phyloP scores from a whole-genome alignment of 2,113 vertebrate species.

The Calypte anna region DNA sequence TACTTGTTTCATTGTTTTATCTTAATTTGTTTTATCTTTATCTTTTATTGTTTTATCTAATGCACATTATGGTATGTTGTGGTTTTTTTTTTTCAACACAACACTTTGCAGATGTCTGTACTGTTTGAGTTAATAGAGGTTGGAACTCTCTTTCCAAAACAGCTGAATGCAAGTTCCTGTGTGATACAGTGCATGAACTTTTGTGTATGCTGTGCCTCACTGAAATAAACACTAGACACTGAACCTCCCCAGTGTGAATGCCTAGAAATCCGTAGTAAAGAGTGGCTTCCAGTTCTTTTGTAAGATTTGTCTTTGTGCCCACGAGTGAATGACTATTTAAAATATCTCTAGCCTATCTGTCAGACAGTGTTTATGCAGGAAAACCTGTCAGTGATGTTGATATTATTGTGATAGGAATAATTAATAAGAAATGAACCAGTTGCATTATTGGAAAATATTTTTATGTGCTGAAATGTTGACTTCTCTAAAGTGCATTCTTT shows the following conservation, averaged over 20 bases:
- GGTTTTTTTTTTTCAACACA: neutral
- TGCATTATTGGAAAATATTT: neutral
- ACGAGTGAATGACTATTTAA: neutral
- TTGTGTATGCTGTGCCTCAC: neutral
- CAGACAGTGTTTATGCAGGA: neutral
- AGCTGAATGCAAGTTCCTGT: neutral
- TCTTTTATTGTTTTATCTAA: neutral
- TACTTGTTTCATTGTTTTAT: neutral
- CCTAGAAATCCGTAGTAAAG: neutral
- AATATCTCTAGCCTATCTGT: neutral
- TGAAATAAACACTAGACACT: neutral
- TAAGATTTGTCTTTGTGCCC: neutral
- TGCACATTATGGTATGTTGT: fast-evolving
- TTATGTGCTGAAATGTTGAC: neutral
- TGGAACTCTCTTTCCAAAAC: neutral
- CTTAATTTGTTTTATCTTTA: neutral
- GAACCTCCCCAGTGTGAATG: neutral
- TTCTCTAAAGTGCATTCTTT: neutral
- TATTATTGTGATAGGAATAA: neutral
- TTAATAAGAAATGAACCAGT: neutral
- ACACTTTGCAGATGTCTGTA: neutral
- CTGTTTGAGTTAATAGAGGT: neutral
- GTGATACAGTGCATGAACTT: neutral
- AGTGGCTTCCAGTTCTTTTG: neutral
- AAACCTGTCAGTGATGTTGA: neutral